phyloP scores from a whole-genome alignment of 2,797 vertebrate genomes.

The Dicrostonyx torquatus region DNA sequence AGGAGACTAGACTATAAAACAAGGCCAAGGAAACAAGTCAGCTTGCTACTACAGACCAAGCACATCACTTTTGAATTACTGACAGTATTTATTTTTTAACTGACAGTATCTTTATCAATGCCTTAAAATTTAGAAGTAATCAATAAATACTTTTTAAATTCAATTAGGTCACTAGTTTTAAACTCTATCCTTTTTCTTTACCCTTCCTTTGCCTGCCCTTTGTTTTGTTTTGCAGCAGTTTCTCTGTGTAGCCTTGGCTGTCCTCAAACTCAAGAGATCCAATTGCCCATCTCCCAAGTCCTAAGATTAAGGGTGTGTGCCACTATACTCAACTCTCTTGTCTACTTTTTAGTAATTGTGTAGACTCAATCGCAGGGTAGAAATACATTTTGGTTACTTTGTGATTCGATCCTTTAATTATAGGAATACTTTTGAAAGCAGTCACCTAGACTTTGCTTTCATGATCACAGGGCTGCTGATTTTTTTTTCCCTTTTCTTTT shows the following conservation, averaged over 20 bases:
- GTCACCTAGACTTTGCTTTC: conserved; percentile 7
- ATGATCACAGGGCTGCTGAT: neutral
- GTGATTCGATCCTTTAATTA: neutral
- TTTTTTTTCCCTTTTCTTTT: neutral
- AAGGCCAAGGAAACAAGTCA: conserved; percentile 67
- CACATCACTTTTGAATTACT: conserved; percentile 33
- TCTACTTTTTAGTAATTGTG: conserved; percentile 7
- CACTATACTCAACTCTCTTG: neutral
- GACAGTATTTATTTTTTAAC: too few species aligned
- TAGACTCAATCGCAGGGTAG: neutral
- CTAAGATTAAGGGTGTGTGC: neutral
- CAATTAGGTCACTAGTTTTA: neutral
- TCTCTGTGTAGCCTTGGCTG: neutral
- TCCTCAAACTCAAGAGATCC: neutral
- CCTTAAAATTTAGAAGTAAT: conserved; percentile 19
- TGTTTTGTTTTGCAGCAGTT: neutral
- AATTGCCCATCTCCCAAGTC: neutral
- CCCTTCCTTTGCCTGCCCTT: neutral
- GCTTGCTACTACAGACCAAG: neutral
- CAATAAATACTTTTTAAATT: neutral
- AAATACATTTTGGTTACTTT: conserved; percentile 16
- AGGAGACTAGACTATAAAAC: conserved; percentile 90
- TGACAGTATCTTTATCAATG: conserved; percentile 20
- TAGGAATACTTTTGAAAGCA: conserved; percentile 28
- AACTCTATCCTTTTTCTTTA: neutral